A percentile compares a stretch with the other conserved stretches of the same genome.
These are phyloP conservation scores for Pseudoips prasinana DNA, from an alignment of 2,888 invertebrate species.

Conservation along the genomic window DNA sequence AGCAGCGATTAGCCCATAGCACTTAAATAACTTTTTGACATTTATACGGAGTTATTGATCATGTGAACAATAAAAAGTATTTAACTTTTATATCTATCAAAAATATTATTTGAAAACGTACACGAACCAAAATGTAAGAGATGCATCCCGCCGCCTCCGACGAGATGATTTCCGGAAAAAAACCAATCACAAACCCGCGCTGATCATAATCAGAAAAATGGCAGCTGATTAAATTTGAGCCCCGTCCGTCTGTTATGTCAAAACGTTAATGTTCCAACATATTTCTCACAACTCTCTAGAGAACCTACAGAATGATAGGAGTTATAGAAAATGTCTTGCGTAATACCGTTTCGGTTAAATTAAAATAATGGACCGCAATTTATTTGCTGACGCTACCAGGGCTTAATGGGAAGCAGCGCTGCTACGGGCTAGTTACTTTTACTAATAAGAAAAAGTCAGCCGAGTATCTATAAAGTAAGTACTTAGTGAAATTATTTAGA, in stretches of 20 bases:
- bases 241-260: slow-evolving; percentile 22
- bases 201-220: slow-evolving; percentile 14
- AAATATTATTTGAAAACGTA: too few species aligned
- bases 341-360: slow-evolving; percentile 35
- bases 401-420: slow-evolving; percentile 29
- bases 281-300: slow-evolving; percentile 11
- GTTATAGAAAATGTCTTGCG: slow-evolving; percentile 27
- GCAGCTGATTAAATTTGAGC: slow-evolving; percentile 13
- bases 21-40: too few species aligned
- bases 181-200: slow-evolving; percentile 5
- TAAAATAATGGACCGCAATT: slow-evolving; percentile 43
- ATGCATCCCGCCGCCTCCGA: slow-evolving; percentile 10
- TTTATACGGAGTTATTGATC: too few species aligned
- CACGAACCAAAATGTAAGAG: slow-evolving; percentile 2
- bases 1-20: too few species aligned
- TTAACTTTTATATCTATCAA: too few species aligned
- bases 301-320: slow-evolving; percentile 5
- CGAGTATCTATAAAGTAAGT: slow-evolving; percentile 14
- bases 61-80: too few species aligned
- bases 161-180: neutral
- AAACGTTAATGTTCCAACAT: slow-evolving; percentile 23
- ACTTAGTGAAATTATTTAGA: slow-evolving; percentile 21
- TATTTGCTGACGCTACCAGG: slow-evolving; percentile 33
- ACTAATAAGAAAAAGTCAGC: slow-evolving; percentile 26
- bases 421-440: slow-evolving; percentile 19